Conservation (phyloP, 2,888 invertebrate genomes). For the Chrysodeixis includens region DNA sequence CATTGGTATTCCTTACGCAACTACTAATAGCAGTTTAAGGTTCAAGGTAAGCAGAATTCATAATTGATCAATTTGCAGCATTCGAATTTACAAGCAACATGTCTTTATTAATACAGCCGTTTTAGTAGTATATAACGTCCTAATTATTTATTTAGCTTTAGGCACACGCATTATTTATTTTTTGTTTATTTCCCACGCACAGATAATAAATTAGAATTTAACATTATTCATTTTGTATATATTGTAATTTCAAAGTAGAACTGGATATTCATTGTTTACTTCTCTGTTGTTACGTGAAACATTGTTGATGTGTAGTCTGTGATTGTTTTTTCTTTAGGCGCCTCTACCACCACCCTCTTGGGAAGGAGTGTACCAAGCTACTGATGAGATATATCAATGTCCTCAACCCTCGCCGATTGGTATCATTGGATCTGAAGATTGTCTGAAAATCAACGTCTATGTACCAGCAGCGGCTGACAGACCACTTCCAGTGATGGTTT, state of each 20-base stretch:
- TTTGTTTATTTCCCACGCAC: no score
- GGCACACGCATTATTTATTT: no score
- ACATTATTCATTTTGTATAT: no score
- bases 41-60: slow-evolving; percentile 78
- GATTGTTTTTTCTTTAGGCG: slow-evolving; percentile 68
- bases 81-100: no score
- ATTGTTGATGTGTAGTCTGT: slow-evolving; percentile 8
- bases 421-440: slow-evolving; percentile 78
- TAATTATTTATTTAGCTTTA: no score
- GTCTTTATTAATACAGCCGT: no score
- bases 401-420: slow-evolving; percentile 70
- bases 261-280: background rate
- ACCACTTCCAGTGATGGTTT: slow-evolving; percentile 82
- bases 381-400: slow-evolving; percentile 75
- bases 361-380: slow-evolving; percentile 79
- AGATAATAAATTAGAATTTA: no score
- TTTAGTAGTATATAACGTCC: no score
- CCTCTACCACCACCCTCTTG: slow-evolving; percentile 80
- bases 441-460: slow-evolving; percentile 80
- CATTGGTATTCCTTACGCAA: slow-evolving; percentile 82
- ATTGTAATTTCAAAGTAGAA: no score
- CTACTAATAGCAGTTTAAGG: slow-evolving; percentile 72
- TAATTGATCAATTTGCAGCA: background rate
- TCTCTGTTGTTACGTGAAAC: background rate
- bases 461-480: slow-evolving; percentile 68